These are phyloP conservation scores for Drosophila tanythrix DNA, from an alignment of 2,888 invertebrate species.

Conservation along the genomic window DNA sequence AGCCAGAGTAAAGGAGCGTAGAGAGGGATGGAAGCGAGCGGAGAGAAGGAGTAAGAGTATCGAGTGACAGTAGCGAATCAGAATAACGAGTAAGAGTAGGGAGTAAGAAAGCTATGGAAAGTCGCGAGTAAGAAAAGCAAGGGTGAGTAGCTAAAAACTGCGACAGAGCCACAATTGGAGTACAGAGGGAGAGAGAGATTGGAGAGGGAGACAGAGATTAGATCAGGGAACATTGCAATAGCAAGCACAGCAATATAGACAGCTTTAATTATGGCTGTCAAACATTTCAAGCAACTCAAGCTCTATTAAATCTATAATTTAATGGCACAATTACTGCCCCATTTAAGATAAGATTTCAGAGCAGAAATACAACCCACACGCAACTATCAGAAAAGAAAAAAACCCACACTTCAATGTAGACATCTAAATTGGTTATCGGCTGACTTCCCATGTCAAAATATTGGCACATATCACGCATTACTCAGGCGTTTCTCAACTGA, in stretches of 20 bases:
- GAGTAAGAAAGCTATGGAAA: neutral
- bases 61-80: neutral
- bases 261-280: neutral
- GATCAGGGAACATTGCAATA: neutral
- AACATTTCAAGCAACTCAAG: neutral
- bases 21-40: neutral
- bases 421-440: conserved; percentile 5
- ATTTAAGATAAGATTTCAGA: conserved; percentile 24
- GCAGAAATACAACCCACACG: neutral
- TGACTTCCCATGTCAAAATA: neutral
- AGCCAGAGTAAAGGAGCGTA: too few species aligned
- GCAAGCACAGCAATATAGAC: neutral
- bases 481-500: conserved; percentile 3
- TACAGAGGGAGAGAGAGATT: neutral
- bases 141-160: neutral
- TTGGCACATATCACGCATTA: conserved; percentile 1
- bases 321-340: conserved; percentile 2
- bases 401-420: neutral
- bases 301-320: neutral
- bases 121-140: neutral
- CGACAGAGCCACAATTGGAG: neutral
- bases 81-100: neutral
- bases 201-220: neutral
- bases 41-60: neutral
- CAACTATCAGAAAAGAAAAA: neutral